phyloP scores from a whole-genome alignment of 1,140 invertebrate species.

The Orussus abietinus region DNA sequence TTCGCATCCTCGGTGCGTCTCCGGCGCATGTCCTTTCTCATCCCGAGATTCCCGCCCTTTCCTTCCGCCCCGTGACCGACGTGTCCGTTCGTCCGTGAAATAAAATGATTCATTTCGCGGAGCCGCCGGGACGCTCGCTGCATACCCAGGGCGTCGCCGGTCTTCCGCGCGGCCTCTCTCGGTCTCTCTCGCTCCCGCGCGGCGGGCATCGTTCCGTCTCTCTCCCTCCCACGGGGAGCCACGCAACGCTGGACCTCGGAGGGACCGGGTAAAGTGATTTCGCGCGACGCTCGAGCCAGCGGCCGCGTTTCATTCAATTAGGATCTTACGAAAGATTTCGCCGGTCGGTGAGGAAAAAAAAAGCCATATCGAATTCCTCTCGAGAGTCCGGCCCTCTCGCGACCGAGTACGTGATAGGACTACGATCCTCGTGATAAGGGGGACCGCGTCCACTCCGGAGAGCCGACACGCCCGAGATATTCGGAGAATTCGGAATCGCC shows the following conservation, averaged over 20 bases:
- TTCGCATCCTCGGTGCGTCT: slow-evolving; percentile 10
- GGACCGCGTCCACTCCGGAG: no score
- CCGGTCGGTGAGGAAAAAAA: slow-evolving; percentile 1
- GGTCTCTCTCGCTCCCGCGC: slow-evolving; percentile 13
- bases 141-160: no score
- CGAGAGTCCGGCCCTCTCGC: no score
- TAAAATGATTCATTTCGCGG: slow-evolving; percentile 45
- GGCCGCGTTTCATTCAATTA: slow-evolving; percentile 31
- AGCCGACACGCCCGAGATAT: no score
- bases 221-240: slow-evolving; percentile 16
- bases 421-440: no score
- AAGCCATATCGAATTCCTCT: no score
- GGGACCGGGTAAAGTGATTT: slow-evolving; percentile 35
- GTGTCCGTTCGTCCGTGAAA: slow-evolving; percentile 41
- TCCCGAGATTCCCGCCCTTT: slow-evolving; percentile 16
- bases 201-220: not conserved
- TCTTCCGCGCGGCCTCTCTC: no score
- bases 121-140: slow-evolving; percentile 26
- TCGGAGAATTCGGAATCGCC: no score
- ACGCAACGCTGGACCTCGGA: slow-evolving; percentile 30
- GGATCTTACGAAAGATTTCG: slow-evolving; percentile 19
- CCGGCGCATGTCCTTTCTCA: slow-evolving; percentile 3
- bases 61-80: slow-evolving; percentile 43
- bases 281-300: slow-evolving; percentile 10
- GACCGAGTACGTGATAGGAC: no score